phyloP scores from a whole-genome alignment of 2,113 vertebrate species.

The Sphaerodactylus townsendi region DNA sequence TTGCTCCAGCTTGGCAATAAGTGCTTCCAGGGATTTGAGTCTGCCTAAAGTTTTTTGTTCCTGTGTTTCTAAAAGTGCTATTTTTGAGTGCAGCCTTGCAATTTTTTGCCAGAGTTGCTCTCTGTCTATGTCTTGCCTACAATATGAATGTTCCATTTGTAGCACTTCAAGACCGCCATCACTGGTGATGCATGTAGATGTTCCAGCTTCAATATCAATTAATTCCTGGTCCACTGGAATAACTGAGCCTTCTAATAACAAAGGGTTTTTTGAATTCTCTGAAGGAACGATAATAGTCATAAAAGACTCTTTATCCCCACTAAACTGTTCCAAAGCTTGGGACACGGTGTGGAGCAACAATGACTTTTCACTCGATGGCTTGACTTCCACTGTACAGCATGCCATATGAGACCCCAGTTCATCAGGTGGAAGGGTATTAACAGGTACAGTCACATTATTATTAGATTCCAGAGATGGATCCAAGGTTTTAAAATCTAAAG shows the following conservation, averaged over 20 bases:
- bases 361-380: constrained; percentile 63
- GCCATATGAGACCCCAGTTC: constrained; percentile 38
- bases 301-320: constrained; percentile 66
- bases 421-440: constrained; percentile 55
- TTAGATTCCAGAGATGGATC: constrained; percentile 60
- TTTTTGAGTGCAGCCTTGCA: constrained; percentile 81
- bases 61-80: constrained; percentile 80
- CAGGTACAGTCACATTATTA: constrained; percentile 37
- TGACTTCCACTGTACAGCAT: constrained; percentile 58
- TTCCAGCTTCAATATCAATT: constrained; percentile 45
- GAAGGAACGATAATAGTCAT: constrained; percentile 74
- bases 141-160: constrained; percentile 85
- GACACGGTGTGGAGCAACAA: constrained; percentile 70
- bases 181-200: constrained; percentile 24
- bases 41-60: constrained; percentile 81
- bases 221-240: constrained; percentile 54
- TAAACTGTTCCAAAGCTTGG: constrained; percentile 69
- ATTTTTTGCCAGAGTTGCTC: constrained; percentile 85
- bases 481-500: constrained; percentile 54
- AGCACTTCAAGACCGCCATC: constrained; percentile 62
- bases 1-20: constrained; percentile 77
- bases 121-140: constrained; percentile 76
- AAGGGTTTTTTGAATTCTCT: constrained; percentile 55
- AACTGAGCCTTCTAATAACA: constrained; percentile 48
- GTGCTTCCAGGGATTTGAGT: constrained; percentile 78